A percentile compares a stretch with the other conserved stretches of the same genome.
These are phyloP conservation scores for Eumacrocentrus americanus DNA, from an alignment of 2,888 invertebrate species.

Conservation along the genomic window DNA sequence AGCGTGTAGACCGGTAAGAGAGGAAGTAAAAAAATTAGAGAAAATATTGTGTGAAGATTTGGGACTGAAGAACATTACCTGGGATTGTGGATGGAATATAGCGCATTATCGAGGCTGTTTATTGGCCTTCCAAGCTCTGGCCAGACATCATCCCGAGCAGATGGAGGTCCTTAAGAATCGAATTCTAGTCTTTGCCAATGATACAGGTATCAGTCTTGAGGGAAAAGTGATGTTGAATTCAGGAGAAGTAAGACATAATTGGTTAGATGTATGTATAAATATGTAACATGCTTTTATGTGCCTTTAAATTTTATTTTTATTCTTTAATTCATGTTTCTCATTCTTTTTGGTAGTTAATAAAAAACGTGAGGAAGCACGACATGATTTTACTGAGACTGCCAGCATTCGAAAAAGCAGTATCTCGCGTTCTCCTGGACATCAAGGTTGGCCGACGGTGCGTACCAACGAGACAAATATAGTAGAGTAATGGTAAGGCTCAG, in stretches of 20 bases:
- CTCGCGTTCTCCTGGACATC: constrained; percentile 82
- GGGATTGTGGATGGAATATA: constrained; percentile 88
- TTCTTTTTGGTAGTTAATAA: constrained; percentile 71
- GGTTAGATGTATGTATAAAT: constrained; percentile 80
- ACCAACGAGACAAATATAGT: constrained; percentile 41
- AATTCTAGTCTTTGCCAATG: constrained; percentile 83
- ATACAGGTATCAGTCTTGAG: constrained; percentile 89
- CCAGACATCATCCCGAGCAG: constrained; percentile 74
- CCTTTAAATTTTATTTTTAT: constrained; percentile 21
- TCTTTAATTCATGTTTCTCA: background rate
- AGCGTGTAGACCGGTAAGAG: constrained; percentile 70
- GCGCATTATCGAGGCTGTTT: constrained; percentile 91
- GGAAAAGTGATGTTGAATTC: constrained; percentile 90
- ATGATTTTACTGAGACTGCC: constrained; percentile 76
- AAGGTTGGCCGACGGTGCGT: constrained; percentile 79
- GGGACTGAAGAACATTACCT: constrained; percentile 69
- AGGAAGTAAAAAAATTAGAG: constrained; percentile 76
- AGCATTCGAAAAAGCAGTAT: constrained; percentile 82
- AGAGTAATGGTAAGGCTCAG: constrained; percentile 57
- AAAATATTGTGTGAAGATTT: constrained; percentile 66
- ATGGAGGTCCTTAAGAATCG: constrained; percentile 75
- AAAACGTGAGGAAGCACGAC: constrained; percentile 80
- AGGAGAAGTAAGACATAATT: constrained; percentile 91
- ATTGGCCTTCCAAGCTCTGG: constrained; percentile 78
- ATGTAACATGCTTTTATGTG: constrained; percentile 16